Evolutionary conservation across 2,888 invertebrate species (phyloP).

Genomic region (Ctena decussata): DNA sequence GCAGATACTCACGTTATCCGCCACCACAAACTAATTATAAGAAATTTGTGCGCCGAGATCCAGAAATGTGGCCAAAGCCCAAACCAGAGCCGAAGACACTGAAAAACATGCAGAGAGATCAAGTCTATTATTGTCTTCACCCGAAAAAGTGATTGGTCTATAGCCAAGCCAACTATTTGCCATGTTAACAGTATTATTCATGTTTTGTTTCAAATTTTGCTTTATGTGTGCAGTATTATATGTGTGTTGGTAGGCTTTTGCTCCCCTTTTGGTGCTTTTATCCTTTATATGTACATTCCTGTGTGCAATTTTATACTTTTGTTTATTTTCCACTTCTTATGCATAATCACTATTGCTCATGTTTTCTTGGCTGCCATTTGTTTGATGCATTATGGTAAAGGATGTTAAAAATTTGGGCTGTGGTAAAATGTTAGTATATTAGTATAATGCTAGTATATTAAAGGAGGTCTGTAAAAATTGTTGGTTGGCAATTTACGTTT

Average conservation of each 20-base stretch:
- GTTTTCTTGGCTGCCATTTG: conserved; percentile 51
- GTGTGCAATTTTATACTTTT: conserved; percentile 21
- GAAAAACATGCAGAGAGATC: conserved; percentile 73
- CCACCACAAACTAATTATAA: conserved; percentile 42
- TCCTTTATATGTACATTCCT: conserved; percentile 12
- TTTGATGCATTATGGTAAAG: not conserved
- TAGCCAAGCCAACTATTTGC: not conserved
- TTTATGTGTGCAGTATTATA: not conserved
- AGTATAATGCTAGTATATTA: too few relatives aligned
- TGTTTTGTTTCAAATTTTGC: not conserved
- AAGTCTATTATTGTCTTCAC: conserved; percentile 76
- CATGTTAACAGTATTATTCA: conserved; percentile 14
- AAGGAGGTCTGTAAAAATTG: too few relatives aligned
- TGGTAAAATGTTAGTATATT: not conserved
- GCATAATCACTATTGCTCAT: conserved; percentile 46
- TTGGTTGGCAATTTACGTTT: too few relatives aligned
- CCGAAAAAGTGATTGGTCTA: conserved; percentile 43
- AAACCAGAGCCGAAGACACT: conserved; percentile 73
- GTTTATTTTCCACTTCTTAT: not conserved
- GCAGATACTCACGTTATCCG: conserved; percentile 13
- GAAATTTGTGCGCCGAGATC: conserved; percentile 49
- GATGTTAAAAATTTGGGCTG: not conserved
- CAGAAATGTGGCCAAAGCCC: conserved; percentile 47
- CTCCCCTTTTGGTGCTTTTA: conserved; percentile 47
- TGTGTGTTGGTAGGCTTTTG: not conserved